These are phyloP conservation scores for Lycopodina hypogea DNA, from an alignment of 37 sponge, comb jelly and placozoan genomes.

Conservation along the genomic window DNA sequence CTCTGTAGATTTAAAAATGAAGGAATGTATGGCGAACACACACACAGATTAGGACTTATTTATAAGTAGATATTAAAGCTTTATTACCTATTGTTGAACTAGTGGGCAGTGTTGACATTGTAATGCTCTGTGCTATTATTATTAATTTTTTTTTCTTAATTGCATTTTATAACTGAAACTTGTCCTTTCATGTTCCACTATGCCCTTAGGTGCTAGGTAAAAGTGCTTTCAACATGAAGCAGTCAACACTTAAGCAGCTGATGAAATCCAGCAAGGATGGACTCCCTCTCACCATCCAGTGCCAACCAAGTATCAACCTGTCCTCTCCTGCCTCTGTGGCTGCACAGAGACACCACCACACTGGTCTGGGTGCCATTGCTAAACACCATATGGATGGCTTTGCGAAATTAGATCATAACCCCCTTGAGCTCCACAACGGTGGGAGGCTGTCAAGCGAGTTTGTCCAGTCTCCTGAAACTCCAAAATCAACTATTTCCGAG, in stretches of 20 bases:
- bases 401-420: background rate
- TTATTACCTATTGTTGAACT: too few species aligned
- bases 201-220: conserved; percentile 60
- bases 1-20: too few species aligned
- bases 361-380: too few species aligned
- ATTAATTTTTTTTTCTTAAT: too few species aligned
- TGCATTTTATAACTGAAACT: too few species aligned
- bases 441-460: conserved; percentile 16
- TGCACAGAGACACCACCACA: background rate
- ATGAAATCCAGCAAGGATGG: conserved; percentile 44
- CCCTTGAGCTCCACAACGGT: background rate
- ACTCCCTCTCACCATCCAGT: conserved; percentile 34
- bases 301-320: background rate
- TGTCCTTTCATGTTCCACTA: too few species aligned
- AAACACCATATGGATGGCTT: background rate
- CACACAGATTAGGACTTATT: too few species aligned
- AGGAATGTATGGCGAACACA: too few species aligned
- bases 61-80: too few species aligned
- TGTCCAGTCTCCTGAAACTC: conserved; percentile 27
- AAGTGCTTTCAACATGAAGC: conserved; percentile 38
- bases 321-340: background rate
- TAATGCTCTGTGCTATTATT: background rate
- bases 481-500: conserved; percentile 37
- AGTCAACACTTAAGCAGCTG: conserved; percentile 40
- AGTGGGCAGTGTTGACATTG: too few species aligned